Percentiles rank a stretch among this genome's conserved stretches.
phyloP scores from a whole-genome alignment of 2,888 invertebrate species.

The Branchipolynoe longqiensis region DNA sequence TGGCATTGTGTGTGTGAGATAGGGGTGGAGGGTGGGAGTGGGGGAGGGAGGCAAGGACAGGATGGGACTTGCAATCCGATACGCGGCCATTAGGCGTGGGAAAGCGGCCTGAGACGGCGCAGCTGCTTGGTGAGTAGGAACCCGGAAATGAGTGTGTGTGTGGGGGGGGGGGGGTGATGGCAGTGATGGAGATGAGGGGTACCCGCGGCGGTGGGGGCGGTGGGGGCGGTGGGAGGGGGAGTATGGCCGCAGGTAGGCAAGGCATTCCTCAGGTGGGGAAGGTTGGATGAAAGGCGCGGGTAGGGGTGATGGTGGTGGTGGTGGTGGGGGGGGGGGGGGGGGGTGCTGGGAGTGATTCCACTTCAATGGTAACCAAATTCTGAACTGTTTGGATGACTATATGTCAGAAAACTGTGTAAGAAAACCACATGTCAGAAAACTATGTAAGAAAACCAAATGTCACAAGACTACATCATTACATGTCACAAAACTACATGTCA shows the following conservation, averaged over 20 bases:
- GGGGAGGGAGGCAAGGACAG: neutral
- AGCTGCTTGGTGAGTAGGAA: constrained; percentile 33
- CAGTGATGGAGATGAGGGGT: neutral
- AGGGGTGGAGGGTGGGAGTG: neutral
- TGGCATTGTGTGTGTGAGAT: neutral
- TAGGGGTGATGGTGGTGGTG: no score
- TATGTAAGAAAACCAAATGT: no score
- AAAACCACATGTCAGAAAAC: no score
- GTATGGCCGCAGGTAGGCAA: neutral
- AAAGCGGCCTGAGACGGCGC: constrained; percentile 6
- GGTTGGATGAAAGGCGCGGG: no score
- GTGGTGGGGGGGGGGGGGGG: no score
- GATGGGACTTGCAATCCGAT: constrained; percentile 6
- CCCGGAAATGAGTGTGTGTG: no score
- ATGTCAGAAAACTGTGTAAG: no score
- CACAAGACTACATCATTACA: no score
- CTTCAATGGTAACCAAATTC: no score
- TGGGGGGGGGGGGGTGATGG: neutral
- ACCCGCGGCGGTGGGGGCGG: neutral
- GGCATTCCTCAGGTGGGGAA: constrained; percentile 25
- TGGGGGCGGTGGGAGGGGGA: neutral
- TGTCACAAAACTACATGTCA: no score
- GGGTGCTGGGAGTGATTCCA: no score
- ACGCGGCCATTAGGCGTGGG: constrained; percentile 36
- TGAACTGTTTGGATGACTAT: no score